Evolutionary conservation across 92 coral and sea anemone genomes (phyloP).

Genomic region (Palythoa grandiflora): DNA sequence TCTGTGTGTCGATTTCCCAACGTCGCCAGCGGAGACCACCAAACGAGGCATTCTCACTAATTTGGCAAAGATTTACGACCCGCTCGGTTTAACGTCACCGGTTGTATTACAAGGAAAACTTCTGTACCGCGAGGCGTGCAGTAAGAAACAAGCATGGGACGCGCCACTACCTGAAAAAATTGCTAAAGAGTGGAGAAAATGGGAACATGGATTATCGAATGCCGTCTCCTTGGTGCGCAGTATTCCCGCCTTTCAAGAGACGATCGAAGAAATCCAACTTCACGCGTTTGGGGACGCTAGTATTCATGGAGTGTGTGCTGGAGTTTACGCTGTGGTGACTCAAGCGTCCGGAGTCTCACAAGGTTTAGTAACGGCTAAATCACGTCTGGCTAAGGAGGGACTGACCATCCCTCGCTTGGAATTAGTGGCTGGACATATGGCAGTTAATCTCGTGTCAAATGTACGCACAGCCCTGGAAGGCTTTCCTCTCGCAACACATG

Average conservation of each 20-base stretch:
- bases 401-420: constrained; percentile 74
- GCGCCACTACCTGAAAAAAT: constrained; percentile 5
- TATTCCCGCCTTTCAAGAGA: constrained; percentile 56
- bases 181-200: not conserved
- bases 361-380: constrained; percentile 67
- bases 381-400: constrained; percentile 68
- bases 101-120: constrained; percentile 1
- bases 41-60: not conserved
- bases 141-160: constrained; percentile 60
- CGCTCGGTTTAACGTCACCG: not conserved
- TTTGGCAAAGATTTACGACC: not conserved
- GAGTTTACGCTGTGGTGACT: constrained; percentile 67
- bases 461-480: constrained; percentile 6
- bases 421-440: constrained; percentile 77
- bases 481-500: constrained; percentile 33
- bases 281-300: constrained; percentile 79
- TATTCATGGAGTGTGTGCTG: constrained; percentile 65
- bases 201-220: constrained; percentile 56
- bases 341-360: constrained; percentile 71
- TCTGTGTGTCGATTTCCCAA: not conserved
- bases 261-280: constrained; percentile 61
- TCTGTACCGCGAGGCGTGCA: constrained; percentile 58
- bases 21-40: not conserved
- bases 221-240: constrained; percentile 53
- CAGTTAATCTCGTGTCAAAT: constrained; percentile 57